Evolutionary conservation across 2,113 vertebrate genomes (phyloP).

Genomic region (Sus scrofa): DNA sequence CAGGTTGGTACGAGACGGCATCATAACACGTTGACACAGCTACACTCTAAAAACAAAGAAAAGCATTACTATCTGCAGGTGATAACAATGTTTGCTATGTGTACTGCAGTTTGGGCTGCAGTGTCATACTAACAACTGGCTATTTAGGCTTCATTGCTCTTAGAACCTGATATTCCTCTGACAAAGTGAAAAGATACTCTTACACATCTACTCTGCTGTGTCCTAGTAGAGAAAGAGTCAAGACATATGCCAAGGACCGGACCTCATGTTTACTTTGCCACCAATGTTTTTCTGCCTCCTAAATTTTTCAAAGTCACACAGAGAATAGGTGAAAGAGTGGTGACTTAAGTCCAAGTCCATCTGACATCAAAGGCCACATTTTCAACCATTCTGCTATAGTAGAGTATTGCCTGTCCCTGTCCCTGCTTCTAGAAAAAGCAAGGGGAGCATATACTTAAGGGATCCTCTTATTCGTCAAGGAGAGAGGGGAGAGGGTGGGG

Average conservation of each 20-base stretch:
- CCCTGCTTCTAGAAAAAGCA: neutral
- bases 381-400: neutral
- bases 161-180: neutral
- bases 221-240: neutral
- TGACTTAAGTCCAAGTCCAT: neutral
- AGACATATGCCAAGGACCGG: neutral
- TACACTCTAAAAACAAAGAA: conserved; percentile 70
- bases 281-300: neutral
- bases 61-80: neutral
- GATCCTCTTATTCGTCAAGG: neutral
- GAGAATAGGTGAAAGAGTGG: neutral
- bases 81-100: fast-evolving
- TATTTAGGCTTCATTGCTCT: neutral
- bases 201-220: neutral
- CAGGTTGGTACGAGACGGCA: conserved; percentile 92
- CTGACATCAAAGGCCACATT: neutral
- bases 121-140: neutral
- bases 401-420: neutral
- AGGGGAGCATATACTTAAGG: neutral
- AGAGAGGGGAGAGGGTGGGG: neutral
- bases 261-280: neutral
- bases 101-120: neutral
- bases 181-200: conserved; percentile 3
- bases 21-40: conserved; percentile 85
- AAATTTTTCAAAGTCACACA: conserved; percentile 36